phyloP scores from a whole-genome alignment of 2,113 vertebrate genomes.

The Rhinopithecus roxellana region DNA sequence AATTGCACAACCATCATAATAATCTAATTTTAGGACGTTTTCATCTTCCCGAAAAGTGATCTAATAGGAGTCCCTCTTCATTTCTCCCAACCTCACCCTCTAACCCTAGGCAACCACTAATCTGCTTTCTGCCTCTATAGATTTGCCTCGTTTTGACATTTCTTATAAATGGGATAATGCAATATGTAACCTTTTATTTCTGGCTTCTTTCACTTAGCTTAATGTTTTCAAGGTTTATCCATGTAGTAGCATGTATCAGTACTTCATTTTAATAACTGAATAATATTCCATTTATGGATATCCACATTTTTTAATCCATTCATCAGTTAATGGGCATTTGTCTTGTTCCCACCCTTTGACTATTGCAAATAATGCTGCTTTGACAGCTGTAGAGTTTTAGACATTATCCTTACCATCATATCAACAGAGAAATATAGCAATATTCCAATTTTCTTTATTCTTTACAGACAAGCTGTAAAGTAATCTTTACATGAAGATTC shows the following conservation, averaged over 20 bases:
- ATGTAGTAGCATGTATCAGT: neutral
- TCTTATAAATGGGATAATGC: neutral
- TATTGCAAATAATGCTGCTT: neutral
- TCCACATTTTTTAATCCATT: neutral
- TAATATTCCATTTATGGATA: neutral
- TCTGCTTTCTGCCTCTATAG: neutral
- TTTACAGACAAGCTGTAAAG: neutral
- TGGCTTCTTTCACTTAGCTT: neutral
- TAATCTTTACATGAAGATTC: neutral
- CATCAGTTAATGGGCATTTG: neutral
- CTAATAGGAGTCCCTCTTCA: neutral
- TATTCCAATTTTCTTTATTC: neutral
- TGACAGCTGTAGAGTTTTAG: neutral
- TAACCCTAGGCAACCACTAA: neutral
- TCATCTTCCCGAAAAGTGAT: neutral
- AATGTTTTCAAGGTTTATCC: neutral
- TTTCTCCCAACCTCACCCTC: neutral
- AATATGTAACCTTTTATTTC: neutral
- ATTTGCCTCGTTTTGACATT: neutral
- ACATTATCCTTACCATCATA: neutral
- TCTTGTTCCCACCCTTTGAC: neutral
- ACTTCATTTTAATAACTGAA: neutral
- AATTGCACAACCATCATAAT: neutral
- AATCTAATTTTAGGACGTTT: slow-evolving; percentile 29
- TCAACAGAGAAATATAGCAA: neutral